phyloP scores from a whole-genome alignment of 2,888 invertebrate species.

The Heterodera filipjevi region DNA sequence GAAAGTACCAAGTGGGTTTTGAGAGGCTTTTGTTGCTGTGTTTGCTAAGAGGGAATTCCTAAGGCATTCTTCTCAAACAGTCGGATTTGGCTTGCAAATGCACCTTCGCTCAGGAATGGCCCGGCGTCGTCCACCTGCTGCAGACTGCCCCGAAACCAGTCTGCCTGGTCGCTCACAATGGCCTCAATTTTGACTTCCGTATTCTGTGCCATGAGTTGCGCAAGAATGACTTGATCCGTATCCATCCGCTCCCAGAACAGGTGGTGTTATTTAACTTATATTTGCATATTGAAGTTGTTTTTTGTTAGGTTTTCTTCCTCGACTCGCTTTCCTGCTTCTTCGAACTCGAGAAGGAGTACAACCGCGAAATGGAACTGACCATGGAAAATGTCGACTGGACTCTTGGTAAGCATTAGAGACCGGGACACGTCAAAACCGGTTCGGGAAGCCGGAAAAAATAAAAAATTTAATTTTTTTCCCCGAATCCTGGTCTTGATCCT shows the following conservation, averaged over 20 bases:
- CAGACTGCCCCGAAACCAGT: constrained; percentile 48
- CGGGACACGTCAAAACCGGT: too few relatives aligned
- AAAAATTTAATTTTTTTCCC: too few relatives aligned
- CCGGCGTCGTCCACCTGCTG: constrained; percentile 48
- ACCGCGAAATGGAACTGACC: constrained; percentile 19
- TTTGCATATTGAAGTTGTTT: background rate
- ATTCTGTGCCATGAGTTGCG: constrained; percentile 54
- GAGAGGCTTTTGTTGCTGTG: background rate
- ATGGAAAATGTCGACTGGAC: constrained; percentile 24
- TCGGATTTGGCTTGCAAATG: constrained; percentile 45
- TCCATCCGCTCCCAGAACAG: constrained; percentile 37
- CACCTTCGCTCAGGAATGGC: constrained; percentile 50
- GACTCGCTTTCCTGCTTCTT: constrained; percentile 1
- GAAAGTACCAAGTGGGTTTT: constrained; percentile 2
- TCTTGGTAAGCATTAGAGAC: constrained; percentile 15
- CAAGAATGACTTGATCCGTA: constrained; percentile 35
- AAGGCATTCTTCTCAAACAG: constrained; percentile 37
- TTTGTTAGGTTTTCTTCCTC: background rate
- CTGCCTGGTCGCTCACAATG: constrained; percentile 45
- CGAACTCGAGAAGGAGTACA: constrained; percentile 11
- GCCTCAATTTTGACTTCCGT: constrained; percentile 51
- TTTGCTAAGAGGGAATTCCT: background rate
- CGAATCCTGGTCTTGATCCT: too few relatives aligned
- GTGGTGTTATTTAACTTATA: background rate
- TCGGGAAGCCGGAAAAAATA: too few relatives aligned